Percentiles rank a stretch among this genome's conserved stretches.
Conservation (phyloP, 1,140 invertebrate species). For the Aphaenogaster floridana region DNA sequence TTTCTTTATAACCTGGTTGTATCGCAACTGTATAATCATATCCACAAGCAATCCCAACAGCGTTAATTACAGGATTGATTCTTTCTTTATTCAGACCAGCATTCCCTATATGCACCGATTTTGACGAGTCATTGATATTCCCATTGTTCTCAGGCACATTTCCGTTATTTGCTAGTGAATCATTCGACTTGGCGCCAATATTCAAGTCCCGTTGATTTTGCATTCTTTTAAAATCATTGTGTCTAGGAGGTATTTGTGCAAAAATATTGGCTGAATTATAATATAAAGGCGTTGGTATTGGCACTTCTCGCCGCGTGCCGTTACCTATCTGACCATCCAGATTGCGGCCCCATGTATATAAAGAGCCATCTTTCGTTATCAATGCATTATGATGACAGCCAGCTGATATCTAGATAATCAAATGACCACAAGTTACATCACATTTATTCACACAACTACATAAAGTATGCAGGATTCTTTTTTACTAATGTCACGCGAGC, state of each 20-base stretch:
- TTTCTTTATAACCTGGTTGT: conserved; percentile 87
- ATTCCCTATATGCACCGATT: conserved; percentile 43
- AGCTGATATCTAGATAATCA: conserved; percentile 87
- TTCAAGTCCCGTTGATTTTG: conserved; percentile 66
- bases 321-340: conserved; percentile 91
- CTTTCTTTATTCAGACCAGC: conserved; percentile 74
- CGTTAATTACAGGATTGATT: conserved; percentile 81
- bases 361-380: conserved; percentile 89
- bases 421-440: background rate
- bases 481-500: background rate
- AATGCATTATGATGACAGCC: conserved; percentile 91
- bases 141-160: conserved; percentile 45
- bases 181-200: conserved; percentile 40
- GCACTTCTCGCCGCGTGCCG: conserved; percentile 86
- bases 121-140: conserved; percentile 56
- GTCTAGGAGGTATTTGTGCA: conserved; percentile 78
- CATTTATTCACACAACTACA: background rate
- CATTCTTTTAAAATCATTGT: conserved; percentile 66
- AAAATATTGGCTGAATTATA: conserved; percentile 76
- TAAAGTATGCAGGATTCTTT: background rate
- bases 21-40: conserved; percentile 91
- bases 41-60: conserved; percentile 89
- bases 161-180: conserved; percentile 38
- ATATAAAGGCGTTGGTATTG: conserved; percentile 81
- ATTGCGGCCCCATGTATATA: conserved; percentile 91